Percentiles rank a stretch among this genome's conserved stretches.
phyloP scores from a whole-genome alignment of 2,113 vertebrate genomes.

The Hemiprocne comata region DNA sequence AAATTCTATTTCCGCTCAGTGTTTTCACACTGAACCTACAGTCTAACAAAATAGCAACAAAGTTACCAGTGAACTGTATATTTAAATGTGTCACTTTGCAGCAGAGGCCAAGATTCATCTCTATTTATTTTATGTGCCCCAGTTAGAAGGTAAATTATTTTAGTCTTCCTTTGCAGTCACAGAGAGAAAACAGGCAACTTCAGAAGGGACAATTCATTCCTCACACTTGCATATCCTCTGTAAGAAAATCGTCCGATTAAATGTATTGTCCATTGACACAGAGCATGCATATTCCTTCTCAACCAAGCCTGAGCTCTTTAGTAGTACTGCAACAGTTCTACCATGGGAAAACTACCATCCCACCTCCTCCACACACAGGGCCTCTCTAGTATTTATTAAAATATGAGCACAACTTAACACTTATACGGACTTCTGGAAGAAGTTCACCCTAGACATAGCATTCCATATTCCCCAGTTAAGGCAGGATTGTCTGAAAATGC shows the following conservation, averaged over 20 bases:
- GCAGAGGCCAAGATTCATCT: neutral
- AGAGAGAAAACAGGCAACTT: neutral
- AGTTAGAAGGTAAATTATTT: neutral
- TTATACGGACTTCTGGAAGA: neutral
- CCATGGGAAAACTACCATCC: neutral
- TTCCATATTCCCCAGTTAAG: neutral
- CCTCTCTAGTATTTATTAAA: neutral
- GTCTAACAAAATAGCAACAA: neutral
- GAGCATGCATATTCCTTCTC: neutral
- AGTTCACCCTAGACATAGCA: neutral
- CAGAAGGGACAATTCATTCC: neutral
- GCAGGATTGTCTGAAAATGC: neutral
- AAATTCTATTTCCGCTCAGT: neutral
- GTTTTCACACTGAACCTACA: neutral
- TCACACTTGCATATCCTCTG: neutral
- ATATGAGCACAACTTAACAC: neutral
- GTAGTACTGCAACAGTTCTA: neutral
- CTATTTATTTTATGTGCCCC: neutral
- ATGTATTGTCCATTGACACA: neutral
- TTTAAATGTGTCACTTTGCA: neutral
- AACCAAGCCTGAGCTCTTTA: neutral
- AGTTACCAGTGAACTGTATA: neutral
- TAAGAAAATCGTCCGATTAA: neutral
- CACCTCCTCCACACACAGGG: neutral
- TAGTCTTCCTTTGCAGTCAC: neutral